Evolutionary conservation across 2,888 invertebrate species (phyloP), one percentile per base, ranked within the genome.

Genomic region (Agrilus biguttatus): DNA sequence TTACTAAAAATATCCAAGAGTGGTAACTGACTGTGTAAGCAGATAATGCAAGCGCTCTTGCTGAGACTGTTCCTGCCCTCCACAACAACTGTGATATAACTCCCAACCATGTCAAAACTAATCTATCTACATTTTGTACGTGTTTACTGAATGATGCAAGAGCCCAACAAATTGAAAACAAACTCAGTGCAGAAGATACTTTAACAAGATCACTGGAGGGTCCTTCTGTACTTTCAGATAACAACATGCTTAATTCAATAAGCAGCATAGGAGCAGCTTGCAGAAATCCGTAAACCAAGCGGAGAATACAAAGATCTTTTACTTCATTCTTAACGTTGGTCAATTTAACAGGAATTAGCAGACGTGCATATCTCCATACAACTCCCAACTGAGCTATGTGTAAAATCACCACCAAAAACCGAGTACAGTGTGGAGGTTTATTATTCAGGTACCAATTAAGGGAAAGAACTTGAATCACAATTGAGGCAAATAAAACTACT

Each of bases 81-180:
- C 86, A 87, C 12, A 83, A 61, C 51, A 86, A 76, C 70, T 82
- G 72, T 2, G 67, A 65, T 38, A 63, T 57, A 19, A 65, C 66
- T 13, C 64, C 65, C 44, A 66, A 49, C 64, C 66, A 66, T 17
- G 66, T 66, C 34, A 65, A 47, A 12, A 89, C 87, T 3, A 90
- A 71, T 33, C 85, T 75, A 61, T 89, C 88, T 2, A 89, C 80
- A 61, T 86, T 86, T 56, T 84, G 82, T 43, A 89, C 84, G 60
- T 89, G 87, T 68, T 90, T 90, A 62, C 84, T 87, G 65, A 89
- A 91, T 53, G 88, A 88, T 14, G 90, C 89, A 23, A 92, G 72
- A 37, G 88, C 84, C 91, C 91, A 91, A 59, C 89, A 89, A 38
- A 89, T 82, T 45, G 83, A 86, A 69, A 90, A 84, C 39, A 91